A percentile compares a stretch with the other conserved stretches of the same genome.
These are phyloP conservation scores for Mercenaria mercenaria DNA, from an alignment of 1,140 invertebrate genomes.

Conservation along the genomic window DNA sequence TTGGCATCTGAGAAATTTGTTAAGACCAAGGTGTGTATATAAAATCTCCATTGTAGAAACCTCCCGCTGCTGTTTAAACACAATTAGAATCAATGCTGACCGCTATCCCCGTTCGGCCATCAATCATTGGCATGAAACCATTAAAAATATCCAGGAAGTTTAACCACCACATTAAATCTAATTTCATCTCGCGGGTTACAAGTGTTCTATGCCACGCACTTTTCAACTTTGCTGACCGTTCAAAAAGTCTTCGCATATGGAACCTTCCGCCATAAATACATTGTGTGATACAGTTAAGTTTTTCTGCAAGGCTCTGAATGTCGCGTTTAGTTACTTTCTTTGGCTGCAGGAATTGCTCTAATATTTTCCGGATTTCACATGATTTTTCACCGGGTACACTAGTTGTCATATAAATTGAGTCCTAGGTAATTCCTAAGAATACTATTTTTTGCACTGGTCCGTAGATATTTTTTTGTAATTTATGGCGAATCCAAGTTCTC, in stretches of 20 bases:
- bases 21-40: background rate
- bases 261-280: slow-evolving; percentile 13
- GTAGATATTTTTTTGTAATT: slow-evolving; percentile 47
- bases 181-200: slow-evolving; percentile 5
- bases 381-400: background rate
- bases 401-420: background rate
- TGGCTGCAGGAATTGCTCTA: background rate
- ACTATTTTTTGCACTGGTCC: slow-evolving; percentile 1
- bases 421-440: slow-evolving; percentile 5
- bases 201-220: background rate
- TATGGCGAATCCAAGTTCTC: slow-evolving; percentile 36
- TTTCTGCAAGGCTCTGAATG: background rate
- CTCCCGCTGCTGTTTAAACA: background rate
- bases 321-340: slow-evolving; percentile 15
- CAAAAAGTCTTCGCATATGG: background rate
- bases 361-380: background rate
- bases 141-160: background rate
- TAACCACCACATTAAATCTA: slow-evolving; percentile 47
- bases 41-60: slow-evolving; percentile 25
- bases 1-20: background rate
- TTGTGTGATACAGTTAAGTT: slow-evolving; percentile 12
- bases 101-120: background rate
- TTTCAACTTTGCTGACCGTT: background rate
- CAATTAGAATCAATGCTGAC: background rate
- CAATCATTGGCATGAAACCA: slow-evolving; percentile 19